These are phyloP conservation scores for Spisula solida DNA, from an alignment of 2,888 invertebrate species.

Conservation along the genomic window DNA sequence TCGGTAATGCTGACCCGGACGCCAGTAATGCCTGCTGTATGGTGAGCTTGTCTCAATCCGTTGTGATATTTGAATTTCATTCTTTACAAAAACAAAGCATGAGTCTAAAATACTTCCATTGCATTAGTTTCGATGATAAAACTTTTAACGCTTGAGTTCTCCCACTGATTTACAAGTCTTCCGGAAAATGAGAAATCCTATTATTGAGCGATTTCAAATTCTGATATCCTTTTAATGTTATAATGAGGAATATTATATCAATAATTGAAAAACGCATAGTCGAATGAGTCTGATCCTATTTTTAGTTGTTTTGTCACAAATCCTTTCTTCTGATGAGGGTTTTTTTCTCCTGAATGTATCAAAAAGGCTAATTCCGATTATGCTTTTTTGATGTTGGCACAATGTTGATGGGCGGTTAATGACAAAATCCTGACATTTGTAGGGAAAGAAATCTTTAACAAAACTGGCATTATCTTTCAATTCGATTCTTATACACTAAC, in stretches of 20 bases:
- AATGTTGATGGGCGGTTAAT: not conserved
- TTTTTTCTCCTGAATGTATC: not conserved
- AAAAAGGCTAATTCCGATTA: slow-evolving; percentile 5
- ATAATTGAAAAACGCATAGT: not conserved
- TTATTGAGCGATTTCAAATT: not conserved
- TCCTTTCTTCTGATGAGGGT: not conserved
- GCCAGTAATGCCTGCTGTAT: not conserved
- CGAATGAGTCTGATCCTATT: not conserved
- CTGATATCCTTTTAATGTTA: not conserved
- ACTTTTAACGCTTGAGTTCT: not conserved
- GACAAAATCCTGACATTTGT: not conserved
- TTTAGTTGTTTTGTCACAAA: slow-evolving; percentile 1
- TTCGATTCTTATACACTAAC: too few relatives aligned
- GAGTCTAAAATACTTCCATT: not conserved
- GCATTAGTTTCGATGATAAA: not conserved
- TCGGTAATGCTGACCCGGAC: not conserved
- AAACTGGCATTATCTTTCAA: too few relatives aligned
- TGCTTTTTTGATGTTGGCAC: not conserved
- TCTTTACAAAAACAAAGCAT: not conserved
- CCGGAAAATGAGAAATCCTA: slow-evolving; percentile 5
- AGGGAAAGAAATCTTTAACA: not conserved
- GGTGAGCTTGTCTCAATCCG: not conserved
- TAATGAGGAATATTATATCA: not conserved
- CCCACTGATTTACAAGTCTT: not conserved
- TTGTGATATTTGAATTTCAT: not conserved